Evolutionary conservation across 2,888 invertebrate species (phyloP), one percentile per base, ranked within the genome.

Genomic region (Latrodectus elegans): DNA sequence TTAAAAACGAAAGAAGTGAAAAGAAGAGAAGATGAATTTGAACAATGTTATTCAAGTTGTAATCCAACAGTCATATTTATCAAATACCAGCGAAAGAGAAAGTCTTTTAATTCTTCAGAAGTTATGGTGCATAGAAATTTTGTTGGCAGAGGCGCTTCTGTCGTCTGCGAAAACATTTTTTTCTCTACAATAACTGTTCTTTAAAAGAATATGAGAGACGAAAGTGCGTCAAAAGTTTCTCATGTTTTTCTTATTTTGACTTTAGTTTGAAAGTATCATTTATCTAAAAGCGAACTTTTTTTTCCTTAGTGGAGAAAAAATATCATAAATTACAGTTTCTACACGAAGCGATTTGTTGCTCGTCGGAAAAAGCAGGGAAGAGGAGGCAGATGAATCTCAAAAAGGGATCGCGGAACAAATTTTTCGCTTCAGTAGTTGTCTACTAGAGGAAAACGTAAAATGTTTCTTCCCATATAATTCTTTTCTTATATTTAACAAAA

Each of bases 241-340:
- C 49, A 12, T n/a, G 14, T 17, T 60, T 64, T 73, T 38, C 73
- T 82, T 74, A 52, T 68, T 38, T 55, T 68, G 68, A 82, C 68
- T 82, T 70, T 26, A 51, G 53, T 82, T 70, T 75, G 49, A 75
- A 82, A 75, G 82, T 68, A 75, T 82, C 82, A 82, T 82, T 82
- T 82, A 82, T 82, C 75, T 82, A 26, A 49, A 75, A 75, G 80
- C 65, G 38, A 64, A 73, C 52, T 80, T 75, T 74, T 49, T 64
- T 17, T 82, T 38, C 4, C 60, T 14, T 9, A 6, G 6, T 10
- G 38, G 15, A 22, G 15, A 68, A 67, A 55, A 68, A 74, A 82
- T 68, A 60, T 82, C 73, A 82, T 82, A 82, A 82, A 82, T 82
- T 82, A 82, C 68, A 67, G 82, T 74, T 74, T 67, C 68, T 53